Evolutionary conservation across 2,113 vertebrate genomes (phyloP), one percentile per base, ranked within the genome.

Genomic region (Xiphias gladius): DNA sequence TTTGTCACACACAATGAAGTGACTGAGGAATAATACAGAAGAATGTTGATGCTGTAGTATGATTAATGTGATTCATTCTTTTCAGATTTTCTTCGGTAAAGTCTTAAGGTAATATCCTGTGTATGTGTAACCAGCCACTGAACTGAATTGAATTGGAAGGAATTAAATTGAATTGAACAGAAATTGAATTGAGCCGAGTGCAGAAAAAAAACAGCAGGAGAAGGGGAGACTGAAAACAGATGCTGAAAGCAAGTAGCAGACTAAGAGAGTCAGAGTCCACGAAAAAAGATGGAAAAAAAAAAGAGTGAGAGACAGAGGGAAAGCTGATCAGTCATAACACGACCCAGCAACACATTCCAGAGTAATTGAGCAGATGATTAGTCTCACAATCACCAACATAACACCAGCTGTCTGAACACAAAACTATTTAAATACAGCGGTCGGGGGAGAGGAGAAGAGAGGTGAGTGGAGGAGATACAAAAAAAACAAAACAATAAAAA

Each of bases 311-410:
- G 79, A 39, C 67, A 35, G 91, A 88, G 59, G 79, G 84, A 91
- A 83, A 48, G 37, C 72, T 93, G 92, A 95, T 86, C 91, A 96
- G 92, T 96, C 94, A 97, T 94, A 96, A 93, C 89, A 95, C 83
- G 65, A 73, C 85, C 72, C 73, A 80, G 91, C 84, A 82, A 86
- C 92, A 93, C 94, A 97, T 96, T 97, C 94, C 94, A 88, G 83
- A 88, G 90, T 96, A 97, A 96, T 96, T 97, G 96, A 94, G 92
- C 88, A 82, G 84, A 91, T 96, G 92, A 96, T 96, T 96, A 95
- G 85, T 93, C 90, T 91, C 95, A 96, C 92, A 95, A 95, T 95
- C 94, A 94, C 81, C 94, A 91, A 94, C 94, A 92, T 86, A 92
- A 91, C 91, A 87, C 94, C 94, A 97, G 94, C 95, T 96, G 94